Conservation (phyloP, 2,888 invertebrate species). For the Teleogryllus oceanicus region DNA sequence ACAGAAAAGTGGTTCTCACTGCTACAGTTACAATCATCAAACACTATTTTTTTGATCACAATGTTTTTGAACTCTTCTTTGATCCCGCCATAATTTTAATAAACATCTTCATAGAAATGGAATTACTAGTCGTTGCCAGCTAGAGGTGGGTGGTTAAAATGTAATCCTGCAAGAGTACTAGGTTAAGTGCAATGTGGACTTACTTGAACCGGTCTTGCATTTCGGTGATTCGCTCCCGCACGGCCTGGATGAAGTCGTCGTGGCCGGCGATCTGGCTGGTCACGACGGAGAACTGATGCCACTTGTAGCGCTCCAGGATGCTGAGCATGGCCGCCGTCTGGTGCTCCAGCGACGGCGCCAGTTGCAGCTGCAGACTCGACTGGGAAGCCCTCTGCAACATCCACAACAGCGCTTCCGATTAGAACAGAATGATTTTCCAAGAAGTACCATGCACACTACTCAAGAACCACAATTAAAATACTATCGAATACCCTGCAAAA, state of each 20-base stretch:
- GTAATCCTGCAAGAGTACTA: too few relatives aligned
- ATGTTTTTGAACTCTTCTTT: too few relatives aligned
- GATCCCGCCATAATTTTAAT: too few relatives aligned
- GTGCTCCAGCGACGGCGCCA: constrained; percentile 95
- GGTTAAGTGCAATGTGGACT: constrained; percentile 36
- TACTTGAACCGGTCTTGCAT: constrained; percentile 62
- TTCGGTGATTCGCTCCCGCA: constrained; percentile 79
- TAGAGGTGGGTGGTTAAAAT: too few relatives aligned
- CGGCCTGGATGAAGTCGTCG: constrained; percentile 92
- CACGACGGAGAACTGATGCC: constrained; percentile 93
- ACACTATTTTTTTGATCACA: too few relatives aligned
- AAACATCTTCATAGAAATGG: too few relatives aligned
- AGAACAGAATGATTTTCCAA: neutral
- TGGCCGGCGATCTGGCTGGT: constrained; percentile 92
- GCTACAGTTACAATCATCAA: too few relatives aligned
- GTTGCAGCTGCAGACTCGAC: constrained; percentile 83
- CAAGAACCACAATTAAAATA: too few relatives aligned
- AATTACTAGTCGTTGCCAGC: too few relatives aligned
- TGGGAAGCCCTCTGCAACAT: constrained; percentile 65
- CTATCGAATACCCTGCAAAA: neutral
- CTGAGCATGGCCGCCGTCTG: constrained; percentile 95
- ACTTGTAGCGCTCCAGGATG: constrained; percentile 90
- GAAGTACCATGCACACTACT: too few relatives aligned
- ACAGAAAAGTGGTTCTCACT: too few relatives aligned
- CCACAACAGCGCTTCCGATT: neutral